These are phyloP conservation scores for Chaetodon trifasciatus DNA, from an alignment of 2,797 vertebrate genomes.

Conservation along the genomic window DNA sequence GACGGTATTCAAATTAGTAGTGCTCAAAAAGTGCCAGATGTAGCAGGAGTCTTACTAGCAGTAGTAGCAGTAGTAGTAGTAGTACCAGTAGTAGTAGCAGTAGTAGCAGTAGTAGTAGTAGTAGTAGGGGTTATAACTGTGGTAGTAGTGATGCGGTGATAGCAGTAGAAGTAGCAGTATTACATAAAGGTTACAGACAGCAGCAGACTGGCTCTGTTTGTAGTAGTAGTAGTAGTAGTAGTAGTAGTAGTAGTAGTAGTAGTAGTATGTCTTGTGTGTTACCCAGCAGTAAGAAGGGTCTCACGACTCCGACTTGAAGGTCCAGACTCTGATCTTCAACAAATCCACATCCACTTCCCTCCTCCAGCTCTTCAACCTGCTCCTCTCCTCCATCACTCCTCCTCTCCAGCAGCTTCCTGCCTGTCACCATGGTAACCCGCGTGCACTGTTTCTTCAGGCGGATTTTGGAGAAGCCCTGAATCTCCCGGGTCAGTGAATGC, in stretches of 20 bases:
- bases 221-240: background rate
- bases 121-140: background rate
- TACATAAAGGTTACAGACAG: too few relatives aligned
- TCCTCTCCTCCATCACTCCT: constrained; percentile 84
- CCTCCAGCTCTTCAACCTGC: constrained; percentile 82
- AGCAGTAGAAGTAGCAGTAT: background rate
- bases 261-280: constrained; percentile 62
- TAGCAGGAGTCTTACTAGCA: background rate
- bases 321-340: constrained; percentile 90
- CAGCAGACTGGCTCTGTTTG: background rate
- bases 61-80: background rate
- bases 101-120: background rate
- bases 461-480: constrained; percentile 89
- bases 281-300: constrained; percentile 93
- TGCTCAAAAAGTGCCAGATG: background rate
- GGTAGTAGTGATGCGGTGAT: too few relatives aligned
- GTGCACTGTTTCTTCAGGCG: constrained; percentile 92
- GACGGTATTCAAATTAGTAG: background rate
- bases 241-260: background rate
- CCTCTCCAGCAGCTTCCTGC: constrained; percentile 89
- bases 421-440: constrained; percentile 90
- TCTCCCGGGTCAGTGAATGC: constrained; percentile 92
- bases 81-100: background rate
- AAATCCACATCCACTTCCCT: constrained; percentile 85
- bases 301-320: constrained; percentile 91